phyloP scores from a whole-genome alignment of 2,113 vertebrate genomes.

The Rynchops niger region DNA sequence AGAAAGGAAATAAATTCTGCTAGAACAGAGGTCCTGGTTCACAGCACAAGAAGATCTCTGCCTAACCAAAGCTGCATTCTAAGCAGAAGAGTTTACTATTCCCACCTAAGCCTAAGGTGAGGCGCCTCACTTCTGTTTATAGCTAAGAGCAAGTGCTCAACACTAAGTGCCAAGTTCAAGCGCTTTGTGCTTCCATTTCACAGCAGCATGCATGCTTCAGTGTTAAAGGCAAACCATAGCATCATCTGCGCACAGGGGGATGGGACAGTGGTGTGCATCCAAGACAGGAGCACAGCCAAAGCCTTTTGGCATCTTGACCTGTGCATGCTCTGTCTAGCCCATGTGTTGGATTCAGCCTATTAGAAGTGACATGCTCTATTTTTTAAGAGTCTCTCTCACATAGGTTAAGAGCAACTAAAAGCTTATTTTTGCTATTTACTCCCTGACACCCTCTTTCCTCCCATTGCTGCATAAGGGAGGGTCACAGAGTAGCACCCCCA shows the following conservation, averaged over 20 bases:
- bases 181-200: neutral
- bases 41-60: neutral
- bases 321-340: fast-evolving
- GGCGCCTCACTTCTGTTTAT: neutral
- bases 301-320: neutral
- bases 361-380: neutral
- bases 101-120: neutral
- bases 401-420: neutral
- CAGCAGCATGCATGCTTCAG: fast-evolving
- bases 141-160: neutral
- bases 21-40: neutral
- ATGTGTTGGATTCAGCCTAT: neutral
- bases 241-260: neutral
- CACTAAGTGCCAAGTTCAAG: neutral
- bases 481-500: neutral
- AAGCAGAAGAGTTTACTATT: neutral
- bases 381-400: neutral
- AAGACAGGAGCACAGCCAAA: neutral
- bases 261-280: fast-evolving
- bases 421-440: neutral
- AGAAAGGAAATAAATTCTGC: neutral
- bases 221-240: neutral
- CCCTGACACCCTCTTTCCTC: neutral
- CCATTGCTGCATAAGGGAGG: neutral
- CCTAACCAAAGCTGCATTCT: neutral